Evolutionary conservation across 2,797 vertebrate genomes (phyloP).

Genomic region (Rallus crepitans): DNA sequence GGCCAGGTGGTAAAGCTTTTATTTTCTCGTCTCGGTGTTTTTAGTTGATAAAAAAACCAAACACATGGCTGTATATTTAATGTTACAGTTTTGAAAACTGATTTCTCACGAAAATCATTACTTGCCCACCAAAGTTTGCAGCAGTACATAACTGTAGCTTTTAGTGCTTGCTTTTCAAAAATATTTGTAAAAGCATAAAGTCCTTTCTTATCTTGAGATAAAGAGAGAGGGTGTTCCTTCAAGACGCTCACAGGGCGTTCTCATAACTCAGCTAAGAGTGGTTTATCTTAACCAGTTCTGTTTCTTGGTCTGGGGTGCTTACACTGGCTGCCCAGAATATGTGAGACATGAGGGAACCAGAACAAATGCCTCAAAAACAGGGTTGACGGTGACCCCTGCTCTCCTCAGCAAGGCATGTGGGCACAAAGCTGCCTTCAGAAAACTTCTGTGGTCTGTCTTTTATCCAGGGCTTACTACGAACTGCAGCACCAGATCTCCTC

Average conservation of each 20-base stretch:
- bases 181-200: neutral
- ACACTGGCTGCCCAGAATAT: neutral
- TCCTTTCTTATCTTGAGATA: conserved; percentile 47
- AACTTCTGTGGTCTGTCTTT: neutral
- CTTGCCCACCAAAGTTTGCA: neutral
- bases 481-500: neutral
- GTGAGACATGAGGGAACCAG: neutral
- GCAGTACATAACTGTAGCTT: neutral
- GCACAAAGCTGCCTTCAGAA: neutral
- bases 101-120: neutral
- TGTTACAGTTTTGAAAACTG: neutral
- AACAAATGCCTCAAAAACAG: neutral
- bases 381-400: fast-evolving
- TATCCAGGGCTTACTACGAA: neutral
- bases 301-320: neutral
- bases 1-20: neutral
- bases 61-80: neutral
- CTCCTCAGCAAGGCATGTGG: neutral
- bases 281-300: conserved; percentile 2
- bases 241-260: neutral
- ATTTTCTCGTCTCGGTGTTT: neutral
- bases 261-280: neutral
- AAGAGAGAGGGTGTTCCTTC: conserved; percentile 2
- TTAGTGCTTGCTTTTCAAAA: conserved; percentile 27
- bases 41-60: neutral